Percentiles rank a stretch among this genome's conserved stretches.
Evolutionary conservation across 2,888 invertebrate species (phyloP).

Genomic region (Sarcophaga caerulescens): DNA sequence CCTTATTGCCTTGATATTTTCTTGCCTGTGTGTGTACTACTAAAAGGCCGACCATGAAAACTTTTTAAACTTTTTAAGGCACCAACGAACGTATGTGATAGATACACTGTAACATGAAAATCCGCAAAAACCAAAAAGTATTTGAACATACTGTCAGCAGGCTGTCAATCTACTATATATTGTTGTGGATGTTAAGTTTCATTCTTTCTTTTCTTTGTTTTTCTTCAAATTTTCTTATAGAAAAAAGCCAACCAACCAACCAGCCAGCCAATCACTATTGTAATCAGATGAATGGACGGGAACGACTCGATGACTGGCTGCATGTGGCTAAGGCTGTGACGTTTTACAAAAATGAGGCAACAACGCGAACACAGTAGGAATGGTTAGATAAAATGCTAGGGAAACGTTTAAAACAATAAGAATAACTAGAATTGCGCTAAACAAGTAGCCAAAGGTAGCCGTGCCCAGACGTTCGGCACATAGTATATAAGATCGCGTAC

Average conservation of each 20-base stretch:
- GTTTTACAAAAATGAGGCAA: background rate
- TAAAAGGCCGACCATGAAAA: constrained; percentile 43
- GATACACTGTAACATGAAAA: constrained; percentile 50
- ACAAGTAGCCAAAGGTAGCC: constrained; percentile 60
- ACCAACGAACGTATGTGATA: background rate
- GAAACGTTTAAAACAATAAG: constrained; percentile 14
- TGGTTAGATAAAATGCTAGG: background rate
- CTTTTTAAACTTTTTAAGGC: background rate
- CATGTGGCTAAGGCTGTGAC: background rate
- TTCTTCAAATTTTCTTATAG: constrained; percentile 44
- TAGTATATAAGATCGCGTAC: constrained; percentile 44
- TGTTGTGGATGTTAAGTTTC: background rate
- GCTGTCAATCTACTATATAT: constrained; percentile 54
- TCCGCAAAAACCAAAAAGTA: constrained; percentile 20
- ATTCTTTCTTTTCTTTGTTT: constrained; percentile 25
- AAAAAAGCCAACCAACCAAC: background rate
- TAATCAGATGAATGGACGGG: constrained; percentile 59
- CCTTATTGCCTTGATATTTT: background rate
- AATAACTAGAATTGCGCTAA: constrained; percentile 42
- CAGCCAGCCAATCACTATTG: constrained; percentile 58
- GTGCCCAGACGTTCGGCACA: constrained; percentile 41
- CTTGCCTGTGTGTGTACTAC: background rate
- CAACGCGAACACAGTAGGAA: background rate
- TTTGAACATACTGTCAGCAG: constrained; percentile 59
- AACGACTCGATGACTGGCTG: background rate